Evolutionary conservation across 2,888 invertebrate species (phyloP), one percentile per base, ranked within the genome.

Genomic region (Seladonia tumulorum): DNA sequence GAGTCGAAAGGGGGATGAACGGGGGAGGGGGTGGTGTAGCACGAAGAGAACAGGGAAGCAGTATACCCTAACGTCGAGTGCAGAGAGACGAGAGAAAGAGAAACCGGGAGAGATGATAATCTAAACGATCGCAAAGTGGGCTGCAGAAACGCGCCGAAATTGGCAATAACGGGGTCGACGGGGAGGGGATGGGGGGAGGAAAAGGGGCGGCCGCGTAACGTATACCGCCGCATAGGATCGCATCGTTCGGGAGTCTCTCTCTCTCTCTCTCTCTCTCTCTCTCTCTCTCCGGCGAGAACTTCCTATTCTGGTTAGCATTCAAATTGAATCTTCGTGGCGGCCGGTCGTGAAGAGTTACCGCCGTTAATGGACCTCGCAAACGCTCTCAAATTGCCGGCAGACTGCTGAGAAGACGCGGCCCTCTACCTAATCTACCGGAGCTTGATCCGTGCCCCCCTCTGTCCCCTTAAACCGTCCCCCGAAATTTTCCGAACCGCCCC

Each of bases 221-320:
- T 88, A 91, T 91, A 90, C 88, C 57, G 87, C 89, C 84, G 71
- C 86, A 87, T n/a, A 63, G 29, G 63, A 29, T 63, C 63, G 57
- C 57, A 57, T 57, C 57, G n/a, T n/a, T 57, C 57, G n/a, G 57
- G 12, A 57, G n/a, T 29, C 29, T 63, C 63, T 18, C 63, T 63
- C 63, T 63, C 60, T 25, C 60, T 14, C 25, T 25, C 25, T 60
- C 57, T 60, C 4, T 1, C 1, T 14, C 60, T 10, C 57, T 8
- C 57, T 22, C 57, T 5, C 25, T 25, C 60, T n/a, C 39, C 89
- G 92, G 90, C 91, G 93, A 91, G 92, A 92, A 94, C 93, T 94
- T 94, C 93, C 93, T 92, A 92, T 92, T 94, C 93, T 94, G 93
- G 94, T 94, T 94, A 94, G 94, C 93, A 94, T 94, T 94, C 93